phyloP scores from a whole-genome alignment of 2,113 vertebrate genomes.

The Oceanites oceanicus region DNA sequence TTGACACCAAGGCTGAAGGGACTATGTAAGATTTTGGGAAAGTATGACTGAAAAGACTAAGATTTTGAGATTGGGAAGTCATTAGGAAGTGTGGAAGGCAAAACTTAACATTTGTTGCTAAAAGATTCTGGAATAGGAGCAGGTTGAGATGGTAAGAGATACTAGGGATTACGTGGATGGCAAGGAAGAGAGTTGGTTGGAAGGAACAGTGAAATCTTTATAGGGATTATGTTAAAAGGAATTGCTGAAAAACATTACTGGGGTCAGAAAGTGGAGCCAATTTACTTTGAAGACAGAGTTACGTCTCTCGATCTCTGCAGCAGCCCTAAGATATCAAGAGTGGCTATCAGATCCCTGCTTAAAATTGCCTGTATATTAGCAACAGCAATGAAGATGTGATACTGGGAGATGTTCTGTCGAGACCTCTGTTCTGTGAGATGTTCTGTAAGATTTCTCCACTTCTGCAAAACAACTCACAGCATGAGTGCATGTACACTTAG shows the following conservation, averaged over 20 bases:
- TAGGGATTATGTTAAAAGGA: background rate
- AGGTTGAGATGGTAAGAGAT: background rate
- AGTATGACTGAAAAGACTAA: background rate
- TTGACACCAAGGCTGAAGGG: background rate
- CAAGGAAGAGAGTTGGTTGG: background rate
- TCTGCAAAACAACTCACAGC: background rate
- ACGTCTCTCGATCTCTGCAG: background rate
- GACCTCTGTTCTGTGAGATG: background rate
- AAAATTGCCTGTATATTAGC: background rate
- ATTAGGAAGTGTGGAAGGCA: background rate
- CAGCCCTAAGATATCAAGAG: background rate
- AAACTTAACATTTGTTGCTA: background rate
- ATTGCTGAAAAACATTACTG: background rate
- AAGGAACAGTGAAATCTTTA: background rate
- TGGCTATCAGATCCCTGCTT: background rate
- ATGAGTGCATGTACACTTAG: background rate
- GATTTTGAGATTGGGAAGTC: background rate
- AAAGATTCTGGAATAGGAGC: background rate
- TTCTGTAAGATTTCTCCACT: background rate
- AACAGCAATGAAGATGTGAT: background rate
- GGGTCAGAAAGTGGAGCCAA: background rate
- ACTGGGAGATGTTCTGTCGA: background rate
- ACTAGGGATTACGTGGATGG: background rate
- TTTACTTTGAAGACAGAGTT: background rate
- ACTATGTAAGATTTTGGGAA: background rate